These are phyloP conservation scores for Drosophila mimetica DNA, from an alignment of 2,888 invertebrate species.

Conservation along the genomic window DNA sequence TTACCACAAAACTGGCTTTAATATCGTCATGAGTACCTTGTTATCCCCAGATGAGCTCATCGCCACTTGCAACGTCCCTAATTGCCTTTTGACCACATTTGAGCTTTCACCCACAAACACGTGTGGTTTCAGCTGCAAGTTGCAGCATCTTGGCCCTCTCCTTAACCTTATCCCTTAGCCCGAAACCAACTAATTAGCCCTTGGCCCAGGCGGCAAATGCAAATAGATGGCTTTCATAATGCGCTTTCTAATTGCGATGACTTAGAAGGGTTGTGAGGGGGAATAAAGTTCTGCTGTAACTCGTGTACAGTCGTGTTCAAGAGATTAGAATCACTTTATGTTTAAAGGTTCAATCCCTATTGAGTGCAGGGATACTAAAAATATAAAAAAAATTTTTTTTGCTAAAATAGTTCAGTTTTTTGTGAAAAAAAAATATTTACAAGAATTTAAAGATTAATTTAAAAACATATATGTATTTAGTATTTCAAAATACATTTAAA, in stretches of 20 bases:
- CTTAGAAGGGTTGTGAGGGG: not conserved
- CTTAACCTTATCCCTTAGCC: not conserved
- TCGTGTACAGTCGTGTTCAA: not conserved
- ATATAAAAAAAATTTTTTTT: not conserved
- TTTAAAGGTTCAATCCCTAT: too few relatives aligned
- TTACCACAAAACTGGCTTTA: not conserved
- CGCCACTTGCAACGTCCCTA: not conserved
- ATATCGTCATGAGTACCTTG: not conserved
- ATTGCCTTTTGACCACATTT: conserved; percentile 27
- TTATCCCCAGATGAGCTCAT: conserved; percentile 1
- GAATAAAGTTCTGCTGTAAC: not conserved
- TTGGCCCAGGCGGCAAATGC: conserved; percentile 15
- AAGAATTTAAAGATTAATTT: too few relatives aligned
- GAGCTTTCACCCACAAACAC: conserved; percentile 2
- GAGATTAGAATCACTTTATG: not conserved
- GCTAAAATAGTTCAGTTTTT: too few relatives aligned
- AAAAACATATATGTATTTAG: too few relatives aligned
- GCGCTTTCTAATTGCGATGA: conserved; percentile 24
- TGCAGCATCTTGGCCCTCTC: conserved; percentile 10
- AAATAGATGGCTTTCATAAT: conserved; percentile 27
- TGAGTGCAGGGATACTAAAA: too few relatives aligned
- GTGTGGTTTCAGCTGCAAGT: conserved; percentile 8
- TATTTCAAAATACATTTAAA: too few relatives aligned
- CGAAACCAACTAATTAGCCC: conserved; percentile 14
- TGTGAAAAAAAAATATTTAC: too few relatives aligned